These are phyloP conservation scores for Unio pictorum DNA, from an alignment of 2,888 invertebrate species.

Conservation along the genomic window DNA sequence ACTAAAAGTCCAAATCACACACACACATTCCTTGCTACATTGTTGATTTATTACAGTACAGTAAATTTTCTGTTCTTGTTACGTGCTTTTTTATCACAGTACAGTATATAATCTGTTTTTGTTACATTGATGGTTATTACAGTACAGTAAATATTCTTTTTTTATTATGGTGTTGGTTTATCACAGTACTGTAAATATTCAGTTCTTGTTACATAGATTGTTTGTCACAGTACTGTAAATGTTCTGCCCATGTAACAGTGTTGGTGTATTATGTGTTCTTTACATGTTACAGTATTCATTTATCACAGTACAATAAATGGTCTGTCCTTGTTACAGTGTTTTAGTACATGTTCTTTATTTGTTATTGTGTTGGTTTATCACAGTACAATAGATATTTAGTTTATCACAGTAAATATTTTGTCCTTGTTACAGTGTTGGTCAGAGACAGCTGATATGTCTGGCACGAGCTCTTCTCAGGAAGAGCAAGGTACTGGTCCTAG, in stretches of 20 bases:
- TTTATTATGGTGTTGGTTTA: neutral
- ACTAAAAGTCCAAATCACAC: too few species aligned
- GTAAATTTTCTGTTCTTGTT: too few species aligned
- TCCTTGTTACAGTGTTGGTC: constrained; percentile 66
- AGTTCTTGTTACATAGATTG: neutral
- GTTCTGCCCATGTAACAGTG: constrained; percentile 49
- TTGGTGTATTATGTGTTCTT: constrained; percentile 44
- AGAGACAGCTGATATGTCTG: constrained; percentile 69
- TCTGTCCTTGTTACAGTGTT: neutral
- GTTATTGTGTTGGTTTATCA: too few species aligned
- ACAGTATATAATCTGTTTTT: too few species aligned
- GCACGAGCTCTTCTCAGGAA: constrained; percentile 69
- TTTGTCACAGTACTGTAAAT: neutral
- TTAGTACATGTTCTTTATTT: neutral
- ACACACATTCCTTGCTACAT: too few species aligned
- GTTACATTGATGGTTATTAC: neutral
- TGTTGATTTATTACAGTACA: too few species aligned
- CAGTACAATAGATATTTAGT: too few species aligned
- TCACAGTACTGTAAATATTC: neutral
- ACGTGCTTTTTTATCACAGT: too few species aligned
- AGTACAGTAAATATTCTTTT: neutral
- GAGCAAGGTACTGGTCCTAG: constrained; percentile 67
- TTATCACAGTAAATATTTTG: neutral
- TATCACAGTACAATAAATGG: neutral
- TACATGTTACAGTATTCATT: too few species aligned